A percentile compares a stretch with the other conserved stretches of the same genome.
These are phyloP conservation scores for Lagodon rhomboides DNA, from an alignment of 2,797 vertebrate genomes.

Conservation along the genomic window DNA sequence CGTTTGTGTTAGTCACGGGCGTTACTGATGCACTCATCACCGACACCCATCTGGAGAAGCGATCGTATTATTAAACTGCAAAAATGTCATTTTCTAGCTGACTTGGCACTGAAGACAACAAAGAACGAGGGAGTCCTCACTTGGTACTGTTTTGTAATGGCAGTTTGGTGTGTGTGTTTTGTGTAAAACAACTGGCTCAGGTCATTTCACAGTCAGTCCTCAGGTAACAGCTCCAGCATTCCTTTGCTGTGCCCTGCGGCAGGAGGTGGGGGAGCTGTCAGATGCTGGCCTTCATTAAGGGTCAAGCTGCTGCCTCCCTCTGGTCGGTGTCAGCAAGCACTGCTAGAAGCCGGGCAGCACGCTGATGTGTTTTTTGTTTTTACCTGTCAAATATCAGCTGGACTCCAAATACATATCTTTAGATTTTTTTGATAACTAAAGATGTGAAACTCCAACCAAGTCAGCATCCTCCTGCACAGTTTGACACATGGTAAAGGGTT, in stretches of 20 bases:
- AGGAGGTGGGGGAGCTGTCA: constrained; percentile 19
- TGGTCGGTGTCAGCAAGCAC: constrained; percentile 34
- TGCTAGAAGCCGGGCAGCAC: neutral
- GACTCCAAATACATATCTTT: neutral
- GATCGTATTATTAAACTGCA: constrained; percentile 16
- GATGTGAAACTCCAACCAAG: neutral
- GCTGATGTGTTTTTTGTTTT: neutral
- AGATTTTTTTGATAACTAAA: neutral
- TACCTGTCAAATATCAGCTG: neutral
- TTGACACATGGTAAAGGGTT: too few relatives aligned
- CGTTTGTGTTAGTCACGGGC: constrained; percentile 20
- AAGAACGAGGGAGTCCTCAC: neutral
- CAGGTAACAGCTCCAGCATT: constrained; percentile 13
- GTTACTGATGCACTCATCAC: constrained; percentile 1
- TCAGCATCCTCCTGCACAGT: neutral
- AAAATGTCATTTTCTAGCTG: constrained; percentile 37
- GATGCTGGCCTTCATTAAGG: constrained; percentile 30
- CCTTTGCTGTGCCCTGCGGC: constrained; percentile 5
- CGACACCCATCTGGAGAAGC: constrained; percentile 11
- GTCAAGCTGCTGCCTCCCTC: constrained; percentile 34
- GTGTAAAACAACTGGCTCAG: constrained; percentile 18
- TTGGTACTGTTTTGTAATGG: neutral
- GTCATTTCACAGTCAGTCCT: constrained; percentile 49
- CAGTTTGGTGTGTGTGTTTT: neutral
- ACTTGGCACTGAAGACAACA: constrained; percentile 11